phyloP scores from a whole-genome alignment of 1,140 invertebrate genomes.

The Popillia japonica region DNA sequence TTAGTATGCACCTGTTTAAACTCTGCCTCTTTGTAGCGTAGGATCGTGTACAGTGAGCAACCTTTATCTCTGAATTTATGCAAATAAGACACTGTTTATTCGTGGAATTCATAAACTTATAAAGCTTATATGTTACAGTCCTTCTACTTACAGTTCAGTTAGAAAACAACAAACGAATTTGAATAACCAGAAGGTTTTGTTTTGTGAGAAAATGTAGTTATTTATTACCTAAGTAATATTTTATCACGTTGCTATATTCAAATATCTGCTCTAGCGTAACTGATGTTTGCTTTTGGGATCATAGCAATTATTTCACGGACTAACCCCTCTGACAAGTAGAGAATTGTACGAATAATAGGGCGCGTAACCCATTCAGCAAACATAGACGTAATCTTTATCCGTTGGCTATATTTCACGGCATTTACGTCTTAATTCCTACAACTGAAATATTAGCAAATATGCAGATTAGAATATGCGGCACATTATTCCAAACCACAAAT shows the following conservation, averaged over 20 bases:
- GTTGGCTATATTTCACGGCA: constrained; percentile 38
- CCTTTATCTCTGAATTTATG: neutral
- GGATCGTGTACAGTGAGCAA: neutral
- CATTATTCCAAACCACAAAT: too few relatives aligned
- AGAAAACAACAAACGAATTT: too few relatives aligned
- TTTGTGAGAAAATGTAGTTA: neutral
- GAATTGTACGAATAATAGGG: constrained; percentile 7
- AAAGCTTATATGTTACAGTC: too few relatives aligned
- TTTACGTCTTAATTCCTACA: constrained; percentile 26
- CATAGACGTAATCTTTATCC: constrained; percentile 18
- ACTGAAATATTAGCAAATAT: neutral
- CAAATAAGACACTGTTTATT: too few relatives aligned
- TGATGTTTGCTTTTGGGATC: constrained; percentile 37
- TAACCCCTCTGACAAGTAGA: neutral
- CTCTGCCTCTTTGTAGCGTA: neutral
- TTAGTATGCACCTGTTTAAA: constrained; percentile 42
- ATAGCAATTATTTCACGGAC: constrained; percentile 39
- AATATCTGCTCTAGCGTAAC: constrained; percentile 29
- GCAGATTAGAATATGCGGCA: too few relatives aligned
- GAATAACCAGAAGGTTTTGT: too few relatives aligned
- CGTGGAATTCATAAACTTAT: too few relatives aligned
- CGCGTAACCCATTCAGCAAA: constrained; percentile 22
- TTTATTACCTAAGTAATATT: constrained; percentile 7
- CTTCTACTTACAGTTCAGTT: too few relatives aligned
- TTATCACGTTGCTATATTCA: constrained; percentile 11